Evolutionary conservation across 2,797 vertebrate species (phyloP), one percentile per base, ranked within the genome.

Genomic region (Bradypus variegatus): DNA sequence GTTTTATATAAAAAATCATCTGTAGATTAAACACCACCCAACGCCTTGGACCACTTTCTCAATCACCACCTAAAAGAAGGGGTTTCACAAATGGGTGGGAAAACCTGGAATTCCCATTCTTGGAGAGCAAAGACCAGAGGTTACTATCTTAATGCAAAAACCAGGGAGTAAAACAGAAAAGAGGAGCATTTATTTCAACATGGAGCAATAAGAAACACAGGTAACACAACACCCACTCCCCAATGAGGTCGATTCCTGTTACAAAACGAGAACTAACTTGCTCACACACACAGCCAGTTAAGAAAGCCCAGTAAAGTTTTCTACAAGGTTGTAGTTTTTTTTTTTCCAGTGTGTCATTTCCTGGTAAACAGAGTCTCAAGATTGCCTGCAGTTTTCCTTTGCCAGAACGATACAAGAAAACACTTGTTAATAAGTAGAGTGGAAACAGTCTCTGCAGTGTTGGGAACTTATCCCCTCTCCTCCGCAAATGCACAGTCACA

Each of bases 171-270:
- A 25, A n/a, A 41, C 27, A 25, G 38, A 13, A 25, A 16, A 58
- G 73, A 12, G 1, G 8, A 2, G n/a, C 38, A 29, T 1, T 48
- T 16, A 12, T 41, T 79, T 33, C 31, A 11, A 38, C 73, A 21
- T 0, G 10, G 41, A 21, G 9, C 31, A 5, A 3, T 0, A 10
- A 48, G 62, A 38, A 38, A 31, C 2, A 7, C 18, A 0, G 1
- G 45, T 23, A 2, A 14, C 45, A 6, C 45, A 29, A 41, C 0
- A 3, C 60, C 48, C 10, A 0, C 14, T 18, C 7, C 10, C 5
- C 19, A 3, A 8, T 0, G 36, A 21, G 6, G 25, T 29, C 5
- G 1, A 13, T 2, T 58, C 67, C 29, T 5, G 27, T 29, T 8
- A 4, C 6, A 5, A 55, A 19, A 15, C 1, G 4, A 64, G 29